These are phyloP conservation scores for Melopsittacus undulatus DNA, from an alignment of 2,797 vertebrate species.

Conservation along the genomic window DNA sequence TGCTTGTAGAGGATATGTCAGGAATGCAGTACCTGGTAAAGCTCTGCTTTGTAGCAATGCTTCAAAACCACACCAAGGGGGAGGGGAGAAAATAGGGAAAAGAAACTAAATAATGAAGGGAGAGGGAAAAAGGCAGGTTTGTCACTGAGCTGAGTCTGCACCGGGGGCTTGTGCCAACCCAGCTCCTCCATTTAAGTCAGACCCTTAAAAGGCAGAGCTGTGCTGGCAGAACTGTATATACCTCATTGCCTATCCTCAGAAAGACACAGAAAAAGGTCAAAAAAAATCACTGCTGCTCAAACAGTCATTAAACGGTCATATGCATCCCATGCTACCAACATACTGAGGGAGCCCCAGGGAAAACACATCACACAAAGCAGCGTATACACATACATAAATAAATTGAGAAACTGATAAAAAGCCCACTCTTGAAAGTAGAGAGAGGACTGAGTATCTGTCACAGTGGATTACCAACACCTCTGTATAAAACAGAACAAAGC, in stretches of 20 bases:
- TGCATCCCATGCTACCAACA: neutral
- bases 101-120: neutral
- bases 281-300: neutral
- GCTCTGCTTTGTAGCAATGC: neutral
- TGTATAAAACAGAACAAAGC: constrained; percentile 32
- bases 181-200: constrained; percentile 45
- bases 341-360: neutral
- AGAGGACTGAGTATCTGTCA: neutral
- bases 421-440: neutral
- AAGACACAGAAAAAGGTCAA: constrained; percentile 26
- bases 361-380: neutral
- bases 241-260: constrained; percentile 23
- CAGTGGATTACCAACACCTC: constrained; percentile 17
- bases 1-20: neutral
- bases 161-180: constrained; percentile 6
- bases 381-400: neutral
- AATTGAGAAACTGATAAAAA: neutral
- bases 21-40: neutral
- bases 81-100: neutral
- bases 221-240: constrained; percentile 15
- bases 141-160: constrained; percentile 1
- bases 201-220: constrained; percentile 60
- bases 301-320: neutral
- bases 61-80: neutral
- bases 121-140: neutral